These are phyloP conservation scores for Phrynocephalus versicolor DNA, from an alignment of 2,113 vertebrate species.

Conservation along the genomic window DNA sequence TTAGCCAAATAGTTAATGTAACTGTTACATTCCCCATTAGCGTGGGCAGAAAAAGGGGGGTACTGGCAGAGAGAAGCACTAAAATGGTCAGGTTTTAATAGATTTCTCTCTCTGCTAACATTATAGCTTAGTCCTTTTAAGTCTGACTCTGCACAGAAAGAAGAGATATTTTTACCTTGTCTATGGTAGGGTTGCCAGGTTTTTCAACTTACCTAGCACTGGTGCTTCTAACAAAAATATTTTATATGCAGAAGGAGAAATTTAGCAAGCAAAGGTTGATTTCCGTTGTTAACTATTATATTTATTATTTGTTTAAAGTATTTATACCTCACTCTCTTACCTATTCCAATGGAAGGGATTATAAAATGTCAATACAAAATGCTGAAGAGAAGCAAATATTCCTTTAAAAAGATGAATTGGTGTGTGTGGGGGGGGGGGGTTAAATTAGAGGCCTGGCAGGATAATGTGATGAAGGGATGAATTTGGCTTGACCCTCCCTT, in stretches of 20 bases:
- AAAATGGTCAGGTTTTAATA: slow-evolving; percentile 36
- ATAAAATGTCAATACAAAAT: too few relatives aligned
- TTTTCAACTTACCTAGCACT: not conserved
- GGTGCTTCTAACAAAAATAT: not conserved
- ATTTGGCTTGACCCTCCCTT: too few relatives aligned
- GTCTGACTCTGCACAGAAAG: not conserved
- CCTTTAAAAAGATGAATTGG: too few relatives aligned
- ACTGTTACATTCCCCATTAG: slow-evolving; percentile 50
- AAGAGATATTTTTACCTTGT: slow-evolving; percentile 9
- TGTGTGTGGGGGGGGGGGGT: too few relatives aligned
- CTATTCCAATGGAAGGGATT: too few relatives aligned
- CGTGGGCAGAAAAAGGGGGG: not conserved
- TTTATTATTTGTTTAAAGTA: too few relatives aligned
- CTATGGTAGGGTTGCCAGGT: rapidly evolving
- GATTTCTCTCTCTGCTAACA: slow-evolving; percentile 13
- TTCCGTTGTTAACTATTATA: too few relatives aligned
- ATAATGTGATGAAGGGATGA: too few relatives aligned
- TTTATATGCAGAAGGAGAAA: not conserved
- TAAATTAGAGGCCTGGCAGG: too few relatives aligned
- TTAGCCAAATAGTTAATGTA: slow-evolving; percentile 57
- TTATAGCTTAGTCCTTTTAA: slow-evolving; percentile 6
- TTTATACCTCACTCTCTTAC: too few relatives aligned
- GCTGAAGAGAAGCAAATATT: too few relatives aligned
- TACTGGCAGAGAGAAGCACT: rapidly evolving
- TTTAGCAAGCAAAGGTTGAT: rapidly evolving